Conservation (phyloP, 2,888 invertebrate species). For the Ferdinandea cuprea region DNA sequence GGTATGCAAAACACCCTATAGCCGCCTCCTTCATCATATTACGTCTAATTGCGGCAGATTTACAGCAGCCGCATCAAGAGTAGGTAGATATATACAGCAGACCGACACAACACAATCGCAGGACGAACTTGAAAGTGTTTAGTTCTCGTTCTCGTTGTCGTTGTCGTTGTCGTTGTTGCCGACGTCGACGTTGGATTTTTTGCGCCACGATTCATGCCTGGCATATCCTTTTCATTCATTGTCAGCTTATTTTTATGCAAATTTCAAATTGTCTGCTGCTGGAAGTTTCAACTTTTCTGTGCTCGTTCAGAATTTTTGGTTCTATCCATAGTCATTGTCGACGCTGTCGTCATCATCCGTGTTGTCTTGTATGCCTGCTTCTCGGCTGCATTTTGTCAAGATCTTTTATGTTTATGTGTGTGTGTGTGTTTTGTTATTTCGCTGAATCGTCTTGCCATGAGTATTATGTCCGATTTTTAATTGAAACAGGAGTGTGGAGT, state of each 20-base stretch:
- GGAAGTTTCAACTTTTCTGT: conserved; percentile 29
- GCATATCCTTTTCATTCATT: conserved; percentile 72
- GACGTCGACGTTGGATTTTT: conserved; percentile 28
- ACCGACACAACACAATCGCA: conserved; percentile 16
- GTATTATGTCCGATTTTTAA: conserved; percentile 70
- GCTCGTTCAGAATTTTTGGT: not conserved
- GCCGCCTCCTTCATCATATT: conserved; percentile 47
- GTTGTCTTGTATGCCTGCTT: conserved; percentile 29
- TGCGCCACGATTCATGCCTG: conserved; percentile 46
- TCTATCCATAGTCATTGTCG: conserved; percentile 13
- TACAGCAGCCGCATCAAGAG: conserved; percentile 52
- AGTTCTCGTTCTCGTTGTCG: no score
- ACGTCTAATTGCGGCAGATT: conserved; percentile 72
- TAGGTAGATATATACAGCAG: no score
- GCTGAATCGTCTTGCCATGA: conserved; percentile 61
- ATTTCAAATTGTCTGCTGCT: conserved; percentile 72
- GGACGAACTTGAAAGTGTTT: conserved; percentile 70
- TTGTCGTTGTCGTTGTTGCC: no score
- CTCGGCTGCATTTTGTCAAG: conserved; percentile 55
- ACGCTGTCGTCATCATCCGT: conserved; percentile 33
- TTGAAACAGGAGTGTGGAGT: conserved; percentile 56
- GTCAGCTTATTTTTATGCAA: conserved; percentile 73
- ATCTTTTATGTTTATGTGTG: not conserved
- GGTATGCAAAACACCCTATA: conserved; percentile 37
- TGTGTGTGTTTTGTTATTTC: conserved; percentile 33